phyloP scores from a whole-genome alignment of 2,113 vertebrate genomes.

The Dendropsophus ebraccatus region DNA sequence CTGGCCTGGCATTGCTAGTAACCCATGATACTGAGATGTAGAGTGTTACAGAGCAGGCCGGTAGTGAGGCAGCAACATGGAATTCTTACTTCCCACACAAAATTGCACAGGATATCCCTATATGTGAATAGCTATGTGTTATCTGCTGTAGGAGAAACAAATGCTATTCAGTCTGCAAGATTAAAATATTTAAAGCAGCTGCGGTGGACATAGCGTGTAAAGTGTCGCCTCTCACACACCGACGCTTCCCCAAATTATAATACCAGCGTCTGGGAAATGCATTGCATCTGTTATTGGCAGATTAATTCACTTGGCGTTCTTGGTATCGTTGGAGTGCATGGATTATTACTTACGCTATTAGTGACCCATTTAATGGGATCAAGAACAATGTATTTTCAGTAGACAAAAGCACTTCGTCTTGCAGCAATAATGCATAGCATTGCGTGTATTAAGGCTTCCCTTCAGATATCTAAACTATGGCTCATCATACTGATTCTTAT shows the following conservation, averaged over 20 bases:
- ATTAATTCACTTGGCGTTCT: not conserved
- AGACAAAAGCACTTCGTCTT: slow-evolving; percentile 33
- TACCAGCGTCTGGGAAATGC: not conserved
- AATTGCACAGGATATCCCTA: not conserved
- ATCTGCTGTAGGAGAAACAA: not conserved
- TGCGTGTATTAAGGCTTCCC: not conserved
- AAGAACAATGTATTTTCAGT: slow-evolving; percentile 30
- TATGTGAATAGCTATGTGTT: not conserved
- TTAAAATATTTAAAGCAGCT: slow-evolving; percentile 13
- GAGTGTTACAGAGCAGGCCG: not conserved
- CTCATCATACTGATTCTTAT: not conserved
- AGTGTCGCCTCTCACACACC: slow-evolving; percentile 16
- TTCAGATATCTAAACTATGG: not conserved
- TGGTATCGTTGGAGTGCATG: slow-evolving; percentile 9
- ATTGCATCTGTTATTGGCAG: slow-evolving; percentile 25
- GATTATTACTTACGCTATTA: slow-evolving; percentile 38
- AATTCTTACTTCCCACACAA: not conserved
- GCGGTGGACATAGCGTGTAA: not conserved
- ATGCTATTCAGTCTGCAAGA: not conserved
- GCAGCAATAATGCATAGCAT: not conserved
- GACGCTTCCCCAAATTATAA: slow-evolving; percentile 2
- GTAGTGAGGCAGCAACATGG: not conserved
- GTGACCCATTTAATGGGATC: slow-evolving; percentile 54
- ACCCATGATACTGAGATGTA: not conserved
- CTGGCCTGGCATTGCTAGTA: not conserved